Conservation (phyloP, 2,797 vertebrate species). For the Gambusia yucatana region DNA sequence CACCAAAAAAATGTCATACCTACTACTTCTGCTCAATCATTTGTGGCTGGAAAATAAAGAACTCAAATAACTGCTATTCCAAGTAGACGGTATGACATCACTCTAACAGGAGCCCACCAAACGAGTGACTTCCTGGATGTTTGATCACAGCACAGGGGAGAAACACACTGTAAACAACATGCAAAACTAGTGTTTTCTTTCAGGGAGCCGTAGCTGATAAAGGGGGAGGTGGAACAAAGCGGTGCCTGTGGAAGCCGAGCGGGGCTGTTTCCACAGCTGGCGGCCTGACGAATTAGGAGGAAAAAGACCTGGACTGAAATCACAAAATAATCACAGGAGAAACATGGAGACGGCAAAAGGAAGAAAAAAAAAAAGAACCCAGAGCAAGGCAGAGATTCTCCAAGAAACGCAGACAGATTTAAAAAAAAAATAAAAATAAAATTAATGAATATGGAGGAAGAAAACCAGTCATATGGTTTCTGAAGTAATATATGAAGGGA, state of each 20-base stretch:
- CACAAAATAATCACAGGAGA: conserved; percentile 22
- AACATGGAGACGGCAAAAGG: conserved; percentile 1
- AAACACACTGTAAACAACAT: conserved; percentile 39
- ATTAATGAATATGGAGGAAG: background rate
- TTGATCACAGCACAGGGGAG: conserved; percentile 8
- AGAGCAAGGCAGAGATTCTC: background rate
- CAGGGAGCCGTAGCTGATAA: conserved; percentile 50
- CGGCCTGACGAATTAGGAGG: conserved; percentile 15
- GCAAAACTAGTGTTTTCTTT: conserved; percentile 38
- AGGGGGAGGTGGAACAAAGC: conserved; percentile 51
- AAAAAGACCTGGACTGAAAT: conserved; percentile 42
- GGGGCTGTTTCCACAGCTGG: conserved; percentile 65
- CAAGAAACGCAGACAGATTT: background rate
- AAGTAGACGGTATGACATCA: conserved; percentile 25
- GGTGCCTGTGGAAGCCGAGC: conserved; percentile 42
- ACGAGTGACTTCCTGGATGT: conserved; percentile 21
- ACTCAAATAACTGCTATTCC: conserved; percentile 7
- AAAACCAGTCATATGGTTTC: background rate
- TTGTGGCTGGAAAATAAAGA: background rate
- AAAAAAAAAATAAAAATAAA: background rate
- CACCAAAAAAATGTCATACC: background rate
- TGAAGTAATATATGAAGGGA: too few relatives aligned
- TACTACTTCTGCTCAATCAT: background rate
- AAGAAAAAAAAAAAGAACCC: too few relatives aligned
- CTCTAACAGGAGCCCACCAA: conserved; percentile 18